Base-by-base conservation (phyloP, 2,888 invertebrate species). In the Trichacis sp. region DNA sequence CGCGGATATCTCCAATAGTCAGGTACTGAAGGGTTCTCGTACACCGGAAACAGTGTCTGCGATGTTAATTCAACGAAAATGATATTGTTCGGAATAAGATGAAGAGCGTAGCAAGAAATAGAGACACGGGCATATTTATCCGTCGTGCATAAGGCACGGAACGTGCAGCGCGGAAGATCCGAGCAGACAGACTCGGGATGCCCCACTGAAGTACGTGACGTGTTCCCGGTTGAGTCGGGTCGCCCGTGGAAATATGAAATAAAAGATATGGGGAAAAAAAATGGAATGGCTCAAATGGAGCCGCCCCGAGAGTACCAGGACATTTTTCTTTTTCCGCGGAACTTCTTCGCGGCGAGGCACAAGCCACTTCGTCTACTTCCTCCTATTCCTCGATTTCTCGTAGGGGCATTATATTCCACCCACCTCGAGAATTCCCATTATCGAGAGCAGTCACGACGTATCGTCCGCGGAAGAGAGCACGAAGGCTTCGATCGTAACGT, bases 391-490 rank as follows among this genome's bases (percentile, higher is more conserved):
- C n/a, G n/a, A n/a, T n/a, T 62, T 40, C 36, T 49, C 40, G 33
- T 33, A 6, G 2, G 69, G 62, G 66, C 71, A 73, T 77, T 75
- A 77, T 75, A 75, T 77, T 77, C 73, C 73, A 76, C 73, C 74
- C 73, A 73, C 72, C 70, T 59, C 61, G 58, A 72, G 75, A 73
- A 78, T 79, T 78, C 75, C 75, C 75, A 80, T 79, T 78, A 78
- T 78, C 76, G 76, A 75, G 73, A 76, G 73, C 75, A 75, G 75
- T 75, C 73, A 75, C 76, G 74, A 78, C 75, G 74, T 74, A 77
- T 75, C 76, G 74, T 74, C 74, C 71, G 59, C 64, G 71, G 75
- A 74, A 74, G 74, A 70, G 72, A 55, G 57, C 61, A 47, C 61
- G 61, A 64, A 64, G 33, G 62, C 56, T 63, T 56, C 63, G 73